Base-by-base conservation (phyloP, 2,797 vertebrate species). In the Natrix natrix region DNA sequence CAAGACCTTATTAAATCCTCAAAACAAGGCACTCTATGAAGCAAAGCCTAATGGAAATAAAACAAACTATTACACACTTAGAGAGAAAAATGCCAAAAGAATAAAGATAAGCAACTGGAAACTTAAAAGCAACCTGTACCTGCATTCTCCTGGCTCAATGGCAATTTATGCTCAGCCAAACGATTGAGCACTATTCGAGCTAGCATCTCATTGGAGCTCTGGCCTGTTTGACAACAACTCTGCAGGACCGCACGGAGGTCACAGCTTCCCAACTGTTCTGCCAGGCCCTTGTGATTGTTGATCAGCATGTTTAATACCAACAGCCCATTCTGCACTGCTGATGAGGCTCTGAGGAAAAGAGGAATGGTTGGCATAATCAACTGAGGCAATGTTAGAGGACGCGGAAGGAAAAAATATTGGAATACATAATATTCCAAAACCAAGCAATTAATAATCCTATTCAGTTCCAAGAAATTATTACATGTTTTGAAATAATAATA, bases 291-390 rank as follows among this genome's bases (percentile, higher is more conserved):
- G 92, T 99, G 99, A 94, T 98, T 97, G 5, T 98, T 98, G 88
- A 99, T 97, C 93, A 99, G 98, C 98, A 98, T 97, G 95, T 98
- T 98, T 96, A 99, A 95, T 74, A 99, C 98, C 89, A 99, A 98
- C 86, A 99, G 97, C 5, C 99, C 99, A 1, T 98, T 99, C 83
- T 96, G 97, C 94, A 99, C 98, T 0, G 98, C 98, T 1, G 97
- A 97, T 43, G 96, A 96, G 91, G 98, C 98, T 95, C 99, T 99
- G 93, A 56, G 43, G 86, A 93, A 61, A 95, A 63, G 32, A 0
- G 2, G 5, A 16, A 10, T 3, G 48, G 14, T 4, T 14, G 28
- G 8, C 28, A 88, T 78, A 8, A 32, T 8, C 63, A 74, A 48
- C 32, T 3, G 3, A 16, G 8, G n/a, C 22, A 60, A 57, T 26